Evolutionary conservation across 2,113 vertebrate species (phyloP), one percentile per base, ranked within the genome.

Genomic region (Puntigrus tetrazona): DNA sequence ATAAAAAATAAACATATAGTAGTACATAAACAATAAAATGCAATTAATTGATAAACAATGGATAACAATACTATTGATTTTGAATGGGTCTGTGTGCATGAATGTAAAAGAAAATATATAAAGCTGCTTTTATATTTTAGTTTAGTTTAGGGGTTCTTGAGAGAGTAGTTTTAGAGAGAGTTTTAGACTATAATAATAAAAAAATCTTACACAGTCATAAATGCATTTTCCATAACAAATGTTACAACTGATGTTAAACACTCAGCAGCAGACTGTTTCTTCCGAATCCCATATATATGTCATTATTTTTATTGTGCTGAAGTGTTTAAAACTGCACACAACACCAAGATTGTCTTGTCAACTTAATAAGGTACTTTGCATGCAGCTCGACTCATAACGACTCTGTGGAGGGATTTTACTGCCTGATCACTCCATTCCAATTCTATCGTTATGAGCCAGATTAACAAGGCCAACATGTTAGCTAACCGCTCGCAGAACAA

Each of bases 341-440:
- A 78, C 41, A 63, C 43, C 61, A 20, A 82, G 85, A 87, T 78
- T 75, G 81, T 59, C 74, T 69, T 74, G 29, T 84, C 31, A 31
- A 78, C 25, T 73, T 88, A 84, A 87, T 88, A 82, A 70, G 34
- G 73, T 47, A 81, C 69, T 88, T 82, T 86, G 80, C 78, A 88
- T 83, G 57, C 75, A 72, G 47, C 5, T 16, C 20, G 41, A 25
- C 78, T 81, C 73, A 73, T 76, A 75, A 80, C 27, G 7, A 65
- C 74, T 59, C 83, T 31, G 29, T n/a, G 22, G 5, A 20, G 55
- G 38, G 63, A 50, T 43, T 52, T 78, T 70, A 77, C 43, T 47
- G 75, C 41, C 43, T 31, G 59, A 82, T 83, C 50, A 63, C 25
- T 65, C 31, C 13, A 10, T 57, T 45, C 14, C 67, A 41, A 77